Percentiles rank a stretch among this genome's conserved stretches.
Evolutionary conservation across 2,797 vertebrate species (phyloP).

Genomic region (Phrynocephalus guinanensis): DNA sequence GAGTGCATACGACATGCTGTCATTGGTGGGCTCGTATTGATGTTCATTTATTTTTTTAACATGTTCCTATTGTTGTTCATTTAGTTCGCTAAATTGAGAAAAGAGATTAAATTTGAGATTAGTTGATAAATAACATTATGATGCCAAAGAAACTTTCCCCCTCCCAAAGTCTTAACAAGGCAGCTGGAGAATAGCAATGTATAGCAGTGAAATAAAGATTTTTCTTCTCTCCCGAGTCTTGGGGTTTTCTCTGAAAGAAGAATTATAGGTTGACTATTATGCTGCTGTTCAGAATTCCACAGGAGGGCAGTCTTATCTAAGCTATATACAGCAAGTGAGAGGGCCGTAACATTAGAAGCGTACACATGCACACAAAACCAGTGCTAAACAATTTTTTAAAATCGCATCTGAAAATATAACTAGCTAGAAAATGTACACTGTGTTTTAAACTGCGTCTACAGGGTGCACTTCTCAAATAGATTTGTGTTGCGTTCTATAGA

Average conservation of each 20-base stretch:
- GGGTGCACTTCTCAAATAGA: conserved; percentile 44
- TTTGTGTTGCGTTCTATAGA: conserved; percentile 28
- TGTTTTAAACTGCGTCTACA: conserved; percentile 31
- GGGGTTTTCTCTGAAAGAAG: background rate
- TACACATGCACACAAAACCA: background rate
- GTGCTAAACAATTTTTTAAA: conserved; percentile 1
- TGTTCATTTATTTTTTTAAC: too few species aligned
- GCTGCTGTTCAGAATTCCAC: conserved; percentile 42
- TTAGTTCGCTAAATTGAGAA: background rate
- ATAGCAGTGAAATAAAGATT: conserved; percentile 6
- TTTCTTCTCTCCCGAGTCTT: background rate
- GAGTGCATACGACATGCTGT: background rate
- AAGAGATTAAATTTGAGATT: background rate
- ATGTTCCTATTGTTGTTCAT: background rate
- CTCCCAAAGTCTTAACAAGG: background rate
- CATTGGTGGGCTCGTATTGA: background rate
- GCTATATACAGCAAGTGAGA: conserved; percentile 17
- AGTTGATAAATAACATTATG: background rate
- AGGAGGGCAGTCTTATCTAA: conserved; percentile 71
- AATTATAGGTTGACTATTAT: background rate
- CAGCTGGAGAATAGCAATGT: background rate
- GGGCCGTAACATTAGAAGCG: background rate
- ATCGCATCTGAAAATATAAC: background rate
- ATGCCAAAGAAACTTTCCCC: conserved; percentile 5
- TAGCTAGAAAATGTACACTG: conserved; percentile 41